A percentile compares a stretch with the other conserved stretches of the same genome.
Conservation (phyloP, 2,797 vertebrate species). For the Aratinga solstitialis region DNA sequence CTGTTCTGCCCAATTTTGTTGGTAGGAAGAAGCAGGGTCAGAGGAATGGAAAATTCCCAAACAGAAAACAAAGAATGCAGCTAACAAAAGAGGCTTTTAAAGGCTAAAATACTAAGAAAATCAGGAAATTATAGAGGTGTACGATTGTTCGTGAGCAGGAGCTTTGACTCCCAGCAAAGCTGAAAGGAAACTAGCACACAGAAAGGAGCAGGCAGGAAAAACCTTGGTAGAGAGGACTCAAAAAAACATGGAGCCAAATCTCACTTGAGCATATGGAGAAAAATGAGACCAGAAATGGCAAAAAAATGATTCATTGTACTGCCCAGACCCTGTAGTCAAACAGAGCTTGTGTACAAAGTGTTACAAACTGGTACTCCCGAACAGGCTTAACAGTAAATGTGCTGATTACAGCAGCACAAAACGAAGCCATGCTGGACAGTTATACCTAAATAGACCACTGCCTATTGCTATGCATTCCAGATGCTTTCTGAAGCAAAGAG, state of each 20-base stretch:
- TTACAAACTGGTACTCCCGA: not conserved
- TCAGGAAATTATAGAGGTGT: not conserved
- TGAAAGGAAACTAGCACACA: not conserved
- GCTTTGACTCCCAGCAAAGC: not conserved
- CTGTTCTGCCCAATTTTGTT: not conserved
- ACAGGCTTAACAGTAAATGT: not conserved
- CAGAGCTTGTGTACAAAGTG: not conserved
- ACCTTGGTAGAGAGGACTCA: not conserved
- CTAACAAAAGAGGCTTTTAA: not conserved
- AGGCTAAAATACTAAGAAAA: not conserved
- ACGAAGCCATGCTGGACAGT: not conserved
- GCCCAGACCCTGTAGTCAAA: not conserved
- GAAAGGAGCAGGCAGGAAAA: not conserved
- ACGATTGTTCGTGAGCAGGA: not conserved
- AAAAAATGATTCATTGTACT: not conserved
- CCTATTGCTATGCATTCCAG: not conserved
- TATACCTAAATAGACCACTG: not conserved
- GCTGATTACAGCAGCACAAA: not conserved
- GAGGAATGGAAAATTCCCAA: not conserved
- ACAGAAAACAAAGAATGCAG: not conserved
- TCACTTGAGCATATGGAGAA: not conserved
- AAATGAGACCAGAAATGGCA: not conserved
- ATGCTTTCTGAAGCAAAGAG: not conserved
- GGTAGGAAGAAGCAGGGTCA: not conserved
- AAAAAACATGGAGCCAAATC: not conserved